Evolutionary conservation across 2,113 vertebrate genomes (phyloP).

Genomic region (Prionailurus bengalensis): DNA sequence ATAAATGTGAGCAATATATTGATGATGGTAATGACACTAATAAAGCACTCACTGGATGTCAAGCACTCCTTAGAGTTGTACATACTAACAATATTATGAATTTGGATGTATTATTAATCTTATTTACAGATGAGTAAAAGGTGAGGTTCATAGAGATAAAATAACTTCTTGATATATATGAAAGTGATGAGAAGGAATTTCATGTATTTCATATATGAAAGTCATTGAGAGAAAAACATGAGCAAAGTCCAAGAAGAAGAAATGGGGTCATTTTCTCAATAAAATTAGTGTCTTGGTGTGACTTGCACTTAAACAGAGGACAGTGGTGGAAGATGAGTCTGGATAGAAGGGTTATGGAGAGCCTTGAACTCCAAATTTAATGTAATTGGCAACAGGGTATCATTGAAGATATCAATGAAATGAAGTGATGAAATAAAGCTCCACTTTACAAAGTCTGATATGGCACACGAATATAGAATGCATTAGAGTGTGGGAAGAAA

Average conservation of each 20-base stretch:
- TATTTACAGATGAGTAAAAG: constrained; percentile 25
- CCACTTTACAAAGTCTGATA: constrained; percentile 59
- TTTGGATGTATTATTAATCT: background rate
- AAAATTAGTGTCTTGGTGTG: background rate
- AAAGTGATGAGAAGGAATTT: background rate
- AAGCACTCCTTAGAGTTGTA: background rate
- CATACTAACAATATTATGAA: background rate
- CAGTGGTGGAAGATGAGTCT: background rate
- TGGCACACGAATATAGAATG: constrained; percentile 58
- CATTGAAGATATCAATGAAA: constrained; percentile 42
- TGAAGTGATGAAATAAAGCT: constrained; percentile 68
- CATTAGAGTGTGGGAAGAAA: constrained; percentile 40
- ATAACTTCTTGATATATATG: background rate
- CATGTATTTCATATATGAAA: background rate
- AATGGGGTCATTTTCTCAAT: background rate
- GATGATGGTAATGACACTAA: background rate
- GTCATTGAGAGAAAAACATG: background rate
- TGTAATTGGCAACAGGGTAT: constrained; percentile 44
- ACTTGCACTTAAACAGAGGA: background rate
- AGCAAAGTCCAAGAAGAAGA: constrained; percentile 1
- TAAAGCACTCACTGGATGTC: background rate
- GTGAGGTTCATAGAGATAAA: background rate
- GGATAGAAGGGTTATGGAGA: constrained; percentile 20
- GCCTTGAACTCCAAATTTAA: constrained; percentile 50
- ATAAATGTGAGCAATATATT: background rate